Base-by-base conservation (phyloP, 2,888 invertebrate genomes). In the Drosophila longiperda region DNA sequence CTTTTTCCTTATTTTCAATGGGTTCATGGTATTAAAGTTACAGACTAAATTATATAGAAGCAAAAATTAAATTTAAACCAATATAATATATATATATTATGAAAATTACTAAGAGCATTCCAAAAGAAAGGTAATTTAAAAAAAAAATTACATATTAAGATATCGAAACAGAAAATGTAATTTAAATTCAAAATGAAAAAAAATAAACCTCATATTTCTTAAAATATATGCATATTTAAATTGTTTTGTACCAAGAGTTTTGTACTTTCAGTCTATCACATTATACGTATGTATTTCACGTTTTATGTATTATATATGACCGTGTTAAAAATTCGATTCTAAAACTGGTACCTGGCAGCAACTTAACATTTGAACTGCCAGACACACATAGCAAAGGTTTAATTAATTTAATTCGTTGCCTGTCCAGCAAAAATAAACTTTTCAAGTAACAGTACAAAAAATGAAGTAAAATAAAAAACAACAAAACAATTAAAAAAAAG, bases 401-500 rank as follows among this genome's bases (percentile, higher is more conserved):
- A 86, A 80, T 88, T 88, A 80, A 85, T 88, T 59, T 81, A 72
- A 81, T 88, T 88, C 86, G 78, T 78, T 85, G 88, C 78, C 78
- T 87, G 88, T 55, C 66, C 73, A 75, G 50, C 36, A 66, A 33
- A 58, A 63, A 29, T 6, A 65, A 60, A 60, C 17, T 61, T 52
- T 70, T 12, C 49, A 73, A 54, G 58, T 32, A 64, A 63, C 63
- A 61, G 59, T 63, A 57, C 7, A 36, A 42, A n/a, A n/a, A 12
- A 15, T 3, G 12, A 72, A 50, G 29, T 20, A 49, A 42, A 52
- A 23, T 45, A 64, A 61, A 34, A 26, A 60, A 58, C 33, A 66
- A 66, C 57, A 57, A 36, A 63, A 58, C 40, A 64, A 55, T 58
- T 58, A 53, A 38, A 83, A 67, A 74, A 71, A 68, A 70, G 85